Percentiles rank a stretch among this genome's conserved stretches.
phyloP scores from a whole-genome alignment of 2,797 vertebrate genomes.

The Enteromius thamalakanensis region DNA sequence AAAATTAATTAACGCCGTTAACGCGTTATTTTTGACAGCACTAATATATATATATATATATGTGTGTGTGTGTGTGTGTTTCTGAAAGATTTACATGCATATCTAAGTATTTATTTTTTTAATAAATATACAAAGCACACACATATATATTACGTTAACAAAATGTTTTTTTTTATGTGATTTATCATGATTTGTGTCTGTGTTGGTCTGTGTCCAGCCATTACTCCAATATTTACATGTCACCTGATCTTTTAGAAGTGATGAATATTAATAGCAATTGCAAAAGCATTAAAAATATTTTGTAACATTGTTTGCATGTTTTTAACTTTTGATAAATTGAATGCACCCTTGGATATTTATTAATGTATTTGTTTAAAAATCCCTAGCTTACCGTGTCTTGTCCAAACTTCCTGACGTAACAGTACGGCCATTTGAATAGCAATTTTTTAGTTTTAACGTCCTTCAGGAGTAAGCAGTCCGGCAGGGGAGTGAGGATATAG shows the following conservation, averaged over 20 bases:
- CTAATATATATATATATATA: too few relatives aligned
- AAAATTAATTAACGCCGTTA: too few relatives aligned
- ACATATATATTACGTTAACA: too few relatives aligned
- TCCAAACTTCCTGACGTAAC: conserved; percentile 79
- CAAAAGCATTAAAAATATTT: background rate
- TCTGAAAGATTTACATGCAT: too few relatives aligned
- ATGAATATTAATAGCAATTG: background rate
- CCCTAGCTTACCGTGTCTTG: conserved; percentile 62
- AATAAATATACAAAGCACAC: too few relatives aligned
- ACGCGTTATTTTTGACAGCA: too few relatives aligned
- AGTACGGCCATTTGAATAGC: conserved; percentile 78
- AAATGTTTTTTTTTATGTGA: too few relatives aligned
- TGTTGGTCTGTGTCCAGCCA: background rate
- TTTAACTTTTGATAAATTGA: conserved; percentile 52
- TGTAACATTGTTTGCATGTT: conserved; percentile 51
- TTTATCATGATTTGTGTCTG: too few relatives aligned
- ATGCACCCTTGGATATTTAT: background rate
- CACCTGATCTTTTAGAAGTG: too few relatives aligned
- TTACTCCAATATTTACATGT: too few relatives aligned
- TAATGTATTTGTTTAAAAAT: background rate
- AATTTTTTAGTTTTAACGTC: conserved; percentile 51
- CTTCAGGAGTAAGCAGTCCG: conserved; percentile 70
- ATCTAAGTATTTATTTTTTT: too few relatives aligned
- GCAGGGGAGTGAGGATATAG: conserved; percentile 61
- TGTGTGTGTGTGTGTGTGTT: too few relatives aligned